Percentiles rank a stretch among this genome's conserved stretches.
Evolutionary conservation across 2,797 vertebrate genomes (phyloP).

Genomic region (Denticeps clupeoides): DNA sequence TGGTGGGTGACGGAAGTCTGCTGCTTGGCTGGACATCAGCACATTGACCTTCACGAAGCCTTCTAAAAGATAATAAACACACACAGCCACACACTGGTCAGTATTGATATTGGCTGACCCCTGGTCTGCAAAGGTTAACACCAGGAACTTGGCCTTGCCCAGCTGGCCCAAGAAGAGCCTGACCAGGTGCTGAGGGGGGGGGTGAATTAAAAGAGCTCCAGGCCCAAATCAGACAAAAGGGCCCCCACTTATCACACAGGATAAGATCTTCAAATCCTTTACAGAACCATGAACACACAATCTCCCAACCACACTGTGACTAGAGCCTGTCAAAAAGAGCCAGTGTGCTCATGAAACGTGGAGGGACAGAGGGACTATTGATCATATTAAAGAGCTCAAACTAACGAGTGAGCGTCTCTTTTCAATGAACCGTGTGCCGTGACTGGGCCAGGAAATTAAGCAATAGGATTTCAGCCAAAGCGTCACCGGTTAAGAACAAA

Average conservation of each 20-base stretch:
- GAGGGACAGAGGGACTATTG: not conserved
- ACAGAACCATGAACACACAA: not conserved
- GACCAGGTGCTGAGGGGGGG: not conserved
- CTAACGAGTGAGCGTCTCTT: slow-evolving; percentile 8
- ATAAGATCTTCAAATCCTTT: slow-evolving; percentile 5
- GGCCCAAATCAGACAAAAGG: not conserved
- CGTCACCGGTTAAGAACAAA: not conserved
- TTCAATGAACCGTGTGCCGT: not conserved
- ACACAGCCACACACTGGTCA: slow-evolving; percentile 8
- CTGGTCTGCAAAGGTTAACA: slow-evolving; percentile 32
- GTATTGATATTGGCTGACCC: slow-evolving; percentile 32
- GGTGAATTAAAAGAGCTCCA: not conserved
- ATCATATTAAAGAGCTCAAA: slow-evolving; percentile 15
- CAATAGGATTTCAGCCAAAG: not conserved
- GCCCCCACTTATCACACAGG: not conserved
- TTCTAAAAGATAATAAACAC: slow-evolving; percentile 4
- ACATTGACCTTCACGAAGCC: slow-evolving; percentile 33
- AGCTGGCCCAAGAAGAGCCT: slow-evolving; percentile 28
- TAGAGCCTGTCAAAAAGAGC: not conserved
- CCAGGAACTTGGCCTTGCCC: slow-evolving; percentile 34
- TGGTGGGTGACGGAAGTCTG: slow-evolving; percentile 45
- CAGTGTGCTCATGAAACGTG: not conserved
- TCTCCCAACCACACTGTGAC: not conserved
- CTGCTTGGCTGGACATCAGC: slow-evolving; percentile 43
- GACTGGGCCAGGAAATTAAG: slow-evolving; percentile 5